phyloP scores from a whole-genome alignment of 2,113 vertebrate species.

The Thermophis baileyi region DNA sequence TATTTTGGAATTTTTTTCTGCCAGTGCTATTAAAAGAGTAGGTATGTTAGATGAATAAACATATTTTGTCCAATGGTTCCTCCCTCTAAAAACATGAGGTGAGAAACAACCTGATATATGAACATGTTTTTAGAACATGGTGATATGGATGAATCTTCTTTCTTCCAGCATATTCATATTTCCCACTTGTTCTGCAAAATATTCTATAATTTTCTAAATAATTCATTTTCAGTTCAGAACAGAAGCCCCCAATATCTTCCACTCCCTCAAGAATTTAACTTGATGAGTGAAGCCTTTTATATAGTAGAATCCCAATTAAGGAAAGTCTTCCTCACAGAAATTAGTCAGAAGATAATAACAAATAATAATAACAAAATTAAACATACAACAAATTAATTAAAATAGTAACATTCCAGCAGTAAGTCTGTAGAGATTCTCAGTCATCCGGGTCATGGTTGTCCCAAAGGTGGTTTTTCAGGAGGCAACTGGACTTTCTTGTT shows the following conservation, averaged over 20 bases:
- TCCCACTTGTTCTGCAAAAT: background rate
- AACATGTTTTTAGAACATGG: background rate
- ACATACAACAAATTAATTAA: background rate
- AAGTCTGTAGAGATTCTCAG: too few relatives aligned
- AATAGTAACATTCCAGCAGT: constrained; percentile 16
- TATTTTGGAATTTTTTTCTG: background rate
- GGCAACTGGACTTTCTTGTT: too few relatives aligned
- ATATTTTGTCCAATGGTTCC: background rate
- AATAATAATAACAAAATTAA: background rate
- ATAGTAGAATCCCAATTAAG: background rate
- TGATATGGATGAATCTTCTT: too few relatives aligned
- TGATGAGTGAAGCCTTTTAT: background rate
- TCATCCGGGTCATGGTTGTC: too few relatives aligned
- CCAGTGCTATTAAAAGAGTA: background rate
- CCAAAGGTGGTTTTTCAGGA: too few relatives aligned
- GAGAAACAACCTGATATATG: background rate
- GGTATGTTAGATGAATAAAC: background rate
- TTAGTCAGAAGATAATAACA: background rate
- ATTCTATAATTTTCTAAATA: background rate
- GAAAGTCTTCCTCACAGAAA: background rate
- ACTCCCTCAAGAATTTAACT: background rate
- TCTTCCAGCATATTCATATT: background rate
- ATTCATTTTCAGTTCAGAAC: background rate
- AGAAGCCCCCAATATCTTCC: background rate
- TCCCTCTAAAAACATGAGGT: background rate